These are phyloP conservation scores for Stictonetta naevosa DNA, from an alignment of 2,113 vertebrate genomes.

Conservation along the genomic window DNA sequence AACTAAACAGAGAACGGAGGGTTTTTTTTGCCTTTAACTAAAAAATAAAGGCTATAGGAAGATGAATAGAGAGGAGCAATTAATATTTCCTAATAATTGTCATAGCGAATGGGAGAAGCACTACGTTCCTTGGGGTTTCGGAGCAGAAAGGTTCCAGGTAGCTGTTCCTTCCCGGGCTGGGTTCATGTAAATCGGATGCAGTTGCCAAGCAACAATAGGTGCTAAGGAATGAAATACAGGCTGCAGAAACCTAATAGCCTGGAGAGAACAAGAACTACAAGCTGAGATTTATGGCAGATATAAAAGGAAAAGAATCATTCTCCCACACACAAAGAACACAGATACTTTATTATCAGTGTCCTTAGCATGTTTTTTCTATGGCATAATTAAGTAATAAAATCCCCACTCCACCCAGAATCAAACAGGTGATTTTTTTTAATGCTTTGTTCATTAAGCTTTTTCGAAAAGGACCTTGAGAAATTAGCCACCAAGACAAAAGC, in stretches of 20 bases:
- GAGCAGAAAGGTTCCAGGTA: constrained; percentile 58
- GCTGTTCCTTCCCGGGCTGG: constrained; percentile 44
- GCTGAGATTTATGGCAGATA: constrained; percentile 62
- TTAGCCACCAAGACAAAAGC: not conserved
- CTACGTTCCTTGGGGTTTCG: constrained; percentile 9
- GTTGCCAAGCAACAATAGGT: constrained; percentile 74
- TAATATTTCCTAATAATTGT: constrained; percentile 58
- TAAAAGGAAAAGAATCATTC: constrained; percentile 51
- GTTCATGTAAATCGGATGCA: constrained; percentile 62
- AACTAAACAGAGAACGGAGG: not conserved
- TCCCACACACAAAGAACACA: constrained; percentile 47
- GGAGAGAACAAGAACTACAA: constrained; percentile 67
- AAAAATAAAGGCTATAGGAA: constrained; percentile 11
- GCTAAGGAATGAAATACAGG: constrained; percentile 72
- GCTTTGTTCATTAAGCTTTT: constrained; percentile 22
- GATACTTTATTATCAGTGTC: constrained; percentile 48
- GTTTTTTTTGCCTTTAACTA: not conserved
- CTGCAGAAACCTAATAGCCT: constrained; percentile 70
- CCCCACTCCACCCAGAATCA: constrained; percentile 15
- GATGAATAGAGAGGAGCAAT: constrained; percentile 29
- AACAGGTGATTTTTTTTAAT: not conserved
- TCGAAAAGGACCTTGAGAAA: constrained; percentile 23
- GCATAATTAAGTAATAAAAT: constrained; percentile 64
- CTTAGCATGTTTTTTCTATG: constrained; percentile 57
- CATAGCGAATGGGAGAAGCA: not conserved